These are phyloP conservation scores for Aspiorhynchus laticeps DNA, from an alignment of 2,113 vertebrate genomes.

Conservation along the genomic window DNA sequence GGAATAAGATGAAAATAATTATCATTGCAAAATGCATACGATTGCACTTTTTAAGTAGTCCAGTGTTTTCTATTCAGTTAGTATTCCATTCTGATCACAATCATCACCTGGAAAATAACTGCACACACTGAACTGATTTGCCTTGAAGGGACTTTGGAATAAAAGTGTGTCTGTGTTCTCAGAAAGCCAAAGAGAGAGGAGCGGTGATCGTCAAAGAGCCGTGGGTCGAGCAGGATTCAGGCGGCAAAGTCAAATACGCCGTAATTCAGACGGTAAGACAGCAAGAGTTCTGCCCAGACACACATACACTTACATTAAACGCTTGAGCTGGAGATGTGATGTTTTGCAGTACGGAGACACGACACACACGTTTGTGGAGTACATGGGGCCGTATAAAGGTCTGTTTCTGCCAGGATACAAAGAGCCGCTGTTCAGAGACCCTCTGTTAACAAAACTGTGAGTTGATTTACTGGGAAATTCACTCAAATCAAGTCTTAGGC, in stretches of 20 bases:
- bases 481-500: background rate
- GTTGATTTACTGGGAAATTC: conserved; percentile 48
- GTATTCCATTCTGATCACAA: background rate
- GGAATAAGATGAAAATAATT: background rate
- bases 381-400: conserved; percentile 78
- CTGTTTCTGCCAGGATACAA: conserved; percentile 79
- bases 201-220: conserved; percentile 77
- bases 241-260: conserved; percentile 79
- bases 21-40: background rate
- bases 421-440: conserved; percentile 75
- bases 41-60: too few relatives aligned
- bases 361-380: conserved; percentile 82
- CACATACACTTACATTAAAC: background rate
- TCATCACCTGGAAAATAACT: background rate
- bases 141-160: background rate
- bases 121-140: background rate
- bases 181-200: conserved; percentile 78
- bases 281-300: background rate
- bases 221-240: conserved; percentile 80
- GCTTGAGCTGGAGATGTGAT: background rate
- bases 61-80: background rate
- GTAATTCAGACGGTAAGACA: conserved; percentile 78
- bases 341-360: conserved; percentile 81
- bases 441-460: conserved; percentile 78
- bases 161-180: conserved; percentile 39